A percentile compares a stretch with the other conserved stretches of the same genome.
These are phyloP conservation scores for Eumeta japonica DNA, from an alignment of 1,140 invertebrate genomes.

Conservation along the genomic window DNA sequence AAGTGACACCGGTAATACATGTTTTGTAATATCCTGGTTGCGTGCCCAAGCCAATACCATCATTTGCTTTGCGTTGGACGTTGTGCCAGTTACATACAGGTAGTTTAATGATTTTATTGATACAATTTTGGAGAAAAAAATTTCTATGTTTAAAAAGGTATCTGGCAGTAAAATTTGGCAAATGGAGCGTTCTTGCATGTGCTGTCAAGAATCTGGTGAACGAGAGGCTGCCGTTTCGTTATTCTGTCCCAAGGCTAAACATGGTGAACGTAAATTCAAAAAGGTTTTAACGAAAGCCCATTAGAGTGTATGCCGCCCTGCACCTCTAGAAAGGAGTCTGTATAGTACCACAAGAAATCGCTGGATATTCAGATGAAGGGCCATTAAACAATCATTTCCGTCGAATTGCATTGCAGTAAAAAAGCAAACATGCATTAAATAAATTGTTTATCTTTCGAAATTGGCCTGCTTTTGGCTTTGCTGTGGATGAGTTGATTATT, in stretches of 20 bases:
- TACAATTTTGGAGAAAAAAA: not conserved
- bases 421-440: no score
- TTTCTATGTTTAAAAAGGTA: slow-evolving; percentile 69
- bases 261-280: slow-evolving; percentile 61
- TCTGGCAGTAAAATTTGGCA: slow-evolving; percentile 96
- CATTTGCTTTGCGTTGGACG: slow-evolving; percentile 88
- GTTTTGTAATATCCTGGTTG: slow-evolving; percentile 89
- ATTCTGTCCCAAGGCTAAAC: slow-evolving; percentile 85
- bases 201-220: slow-evolving; percentile 91
- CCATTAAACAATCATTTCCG: slow-evolving; percentile 73
- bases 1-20: slow-evolving; percentile 88
- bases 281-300: slow-evolving; percentile 83
- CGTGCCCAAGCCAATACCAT: slow-evolving; percentile 89
- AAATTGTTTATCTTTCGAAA: no score
- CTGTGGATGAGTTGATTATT: not conserved
- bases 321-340: slow-evolving; percentile 82
- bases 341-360: slow-evolving; percentile 86
- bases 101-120: slow-evolving; percentile 35
- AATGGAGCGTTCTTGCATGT: slow-evolving; percentile 92
- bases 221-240: slow-evolving; percentile 84
- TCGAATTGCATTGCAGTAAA: no score
- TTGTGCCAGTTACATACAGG: slow-evolving; percentile 90
- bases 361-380: slow-evolving; percentile 80
- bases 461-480: no score
- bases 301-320: slow-evolving; percentile 89